These are phyloP conservation scores for Penaeus monodon DNA, from an alignment of 2,888 invertebrate genomes.

Conservation along the genomic window DNA sequence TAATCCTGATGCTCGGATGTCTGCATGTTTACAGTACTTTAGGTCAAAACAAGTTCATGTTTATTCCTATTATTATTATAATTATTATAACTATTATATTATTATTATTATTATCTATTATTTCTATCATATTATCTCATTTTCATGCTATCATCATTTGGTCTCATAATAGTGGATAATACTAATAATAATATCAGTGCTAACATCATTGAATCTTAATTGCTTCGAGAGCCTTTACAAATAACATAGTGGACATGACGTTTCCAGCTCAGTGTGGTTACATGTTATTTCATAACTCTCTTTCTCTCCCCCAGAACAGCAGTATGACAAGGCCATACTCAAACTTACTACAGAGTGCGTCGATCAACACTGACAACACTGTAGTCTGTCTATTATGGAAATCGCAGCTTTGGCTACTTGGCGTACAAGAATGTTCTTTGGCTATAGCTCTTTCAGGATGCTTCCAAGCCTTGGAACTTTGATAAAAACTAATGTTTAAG, in stretches of 20 bases:
- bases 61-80: too few species aligned
- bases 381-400: conserved; percentile 92
- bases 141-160: too few species aligned
- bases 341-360: conserved; percentile 86
- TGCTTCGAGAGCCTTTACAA: not conserved
- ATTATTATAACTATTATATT: too few species aligned
- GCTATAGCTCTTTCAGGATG: conserved; percentile 93
- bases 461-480: conserved; percentile 90
- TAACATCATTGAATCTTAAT: not conserved
- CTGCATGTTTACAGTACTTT: too few species aligned
- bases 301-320: conserved; percentile 80
- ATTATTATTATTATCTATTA: too few species aligned
- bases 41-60: too few species aligned
- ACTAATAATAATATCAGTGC: too few species aligned
- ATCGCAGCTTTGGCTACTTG: conserved; percentile 96
- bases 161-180: too few species aligned
- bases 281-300: conserved; percentile 34
- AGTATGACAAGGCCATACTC: conserved; percentile 90
- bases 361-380: conserved; percentile 82
- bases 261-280: not conserved
- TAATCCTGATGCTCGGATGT: too few species aligned
- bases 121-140: too few species aligned
- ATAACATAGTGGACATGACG: not conserved
- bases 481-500: conserved; percentile 93
- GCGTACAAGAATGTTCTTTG: conserved; percentile 93